Evolutionary conservation across 2,888 invertebrate species (phyloP), one percentile per base, ranked within the genome.

Genomic region (Agrotis puta): DNA sequence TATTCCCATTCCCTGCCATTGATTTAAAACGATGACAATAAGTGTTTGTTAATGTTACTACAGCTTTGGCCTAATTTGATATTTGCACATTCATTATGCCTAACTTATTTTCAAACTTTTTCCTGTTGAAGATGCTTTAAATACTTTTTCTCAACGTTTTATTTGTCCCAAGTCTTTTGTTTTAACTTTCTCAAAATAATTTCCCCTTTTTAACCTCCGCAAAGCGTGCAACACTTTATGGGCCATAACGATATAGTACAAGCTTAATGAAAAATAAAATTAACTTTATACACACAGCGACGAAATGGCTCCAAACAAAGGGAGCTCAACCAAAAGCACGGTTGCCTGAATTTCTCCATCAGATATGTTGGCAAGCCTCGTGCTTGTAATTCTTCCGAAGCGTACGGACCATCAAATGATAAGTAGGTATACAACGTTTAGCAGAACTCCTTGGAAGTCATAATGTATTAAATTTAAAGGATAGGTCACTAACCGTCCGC

Each of bases 1-100:
- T 83, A 85, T 87, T 88, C 85, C 87, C 84, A 86, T 83, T 84
- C 74, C 70, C 68, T 81, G 70, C 47, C 72, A 85, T 84, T 82
- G 83, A 83, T 81, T 74, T 75, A 69, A 62, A 69, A 75, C 53
- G 70, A 58, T 76, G 64, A 69, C 64, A 63, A 11, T 61, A 70
- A 64, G 16, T 70, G 22, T 53, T 61, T n/a, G 9, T 33, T 51
- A n/a, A 39, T 50, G 33, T 63, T 43, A 13, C 47, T 24, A 1
- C 24, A 61, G 16, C 6, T n/a, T 18, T 14, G 13, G 5, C 7
- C 5, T 54, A n/a, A 48, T 45, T 13, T 33, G 11, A 16, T 22
- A 33, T 53, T 43, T 50, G 6, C 13, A 20, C 16, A 14, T 24
- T 58, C 13, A 22, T 76, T 24, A 43, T 24, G 9, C 50, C 1